Evolutionary conservation across 2,797 vertebrate species (phyloP).

Genomic region (Rhynchonycteris naso): DNA sequence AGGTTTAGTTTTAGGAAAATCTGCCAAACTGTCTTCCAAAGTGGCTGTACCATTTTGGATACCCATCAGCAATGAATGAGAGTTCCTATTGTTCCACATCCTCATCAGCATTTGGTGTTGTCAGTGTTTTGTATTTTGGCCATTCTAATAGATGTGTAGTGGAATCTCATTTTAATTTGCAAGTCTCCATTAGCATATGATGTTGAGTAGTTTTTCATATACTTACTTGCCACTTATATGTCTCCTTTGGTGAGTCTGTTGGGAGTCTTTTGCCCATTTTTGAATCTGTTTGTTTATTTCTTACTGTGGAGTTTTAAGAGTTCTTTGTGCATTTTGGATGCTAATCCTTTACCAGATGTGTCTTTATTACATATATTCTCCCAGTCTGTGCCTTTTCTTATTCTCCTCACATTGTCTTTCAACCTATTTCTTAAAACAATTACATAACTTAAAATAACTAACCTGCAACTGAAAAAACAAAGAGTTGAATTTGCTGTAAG

Average conservation of each 20-base stretch:
- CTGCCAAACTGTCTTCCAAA: not conserved
- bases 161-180: not conserved
- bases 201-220: not conserved
- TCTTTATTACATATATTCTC: not conserved
- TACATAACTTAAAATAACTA: constrained; percentile 40
- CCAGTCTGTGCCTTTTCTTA: constrained; percentile 25
- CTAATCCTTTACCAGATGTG: not conserved
- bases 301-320: constrained; percentile 10
- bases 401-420: constrained; percentile 12
- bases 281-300: not conserved
- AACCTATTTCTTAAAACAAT: constrained; percentile 41
- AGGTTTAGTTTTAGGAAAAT: constrained; percentile 20
- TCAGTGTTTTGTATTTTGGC: not conserved
- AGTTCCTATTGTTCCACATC: not conserved
- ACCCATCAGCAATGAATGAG: not conserved
- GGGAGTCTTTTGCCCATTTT: not conserved
- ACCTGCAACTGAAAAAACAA: constrained; percentile 4
- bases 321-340: not conserved
- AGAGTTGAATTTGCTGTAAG: constrained; percentile 2
- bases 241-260: not conserved
- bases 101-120: not conserved
- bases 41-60: not conserved
- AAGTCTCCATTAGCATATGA: not conserved
- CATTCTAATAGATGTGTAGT: not conserved
- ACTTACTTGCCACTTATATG: not conserved